These are phyloP conservation scores for Noctua janthe DNA, from an alignment of 2,888 invertebrate species.

Conservation along the genomic window DNA sequence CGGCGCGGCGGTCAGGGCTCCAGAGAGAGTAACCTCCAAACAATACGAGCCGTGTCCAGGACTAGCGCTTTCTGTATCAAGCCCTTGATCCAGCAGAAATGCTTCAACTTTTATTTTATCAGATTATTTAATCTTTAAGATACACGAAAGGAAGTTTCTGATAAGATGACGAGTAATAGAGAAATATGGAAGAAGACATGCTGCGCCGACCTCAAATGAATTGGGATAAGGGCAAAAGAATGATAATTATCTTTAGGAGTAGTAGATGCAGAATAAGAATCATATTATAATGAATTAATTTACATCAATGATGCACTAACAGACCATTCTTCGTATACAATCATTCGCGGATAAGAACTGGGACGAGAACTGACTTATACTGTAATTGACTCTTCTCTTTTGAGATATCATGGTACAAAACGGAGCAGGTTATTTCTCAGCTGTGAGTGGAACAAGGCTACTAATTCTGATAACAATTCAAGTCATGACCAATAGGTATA, in stretches of 20 bases:
- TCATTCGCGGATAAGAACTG: neutral
- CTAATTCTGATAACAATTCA: neutral
- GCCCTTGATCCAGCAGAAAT: neutral
- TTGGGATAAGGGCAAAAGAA: too few relatives aligned
- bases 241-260: neutral
- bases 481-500: neutral
- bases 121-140: neutral
- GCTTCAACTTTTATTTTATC: neutral
- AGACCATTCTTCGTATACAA: neutral
- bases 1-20: too few relatives aligned
- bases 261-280: neutral
- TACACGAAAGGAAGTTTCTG: too few relatives aligned
- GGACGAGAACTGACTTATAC: neutral
- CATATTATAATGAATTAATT: neutral
- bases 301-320: neutral
- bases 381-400: neutral
- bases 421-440: neutral
- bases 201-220: too few relatives aligned
- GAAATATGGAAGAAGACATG: too few relatives aligned
- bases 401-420: neutral
- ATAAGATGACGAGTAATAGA: too few relatives aligned
- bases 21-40: too few relatives aligned
- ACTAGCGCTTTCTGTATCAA: too few relatives aligned
- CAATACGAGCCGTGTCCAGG: too few relatives aligned
- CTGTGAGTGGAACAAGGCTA: neutral